phyloP scores from a whole-genome alignment of 2,113 vertebrate genomes.

The Istiophorus platypterus region DNA sequence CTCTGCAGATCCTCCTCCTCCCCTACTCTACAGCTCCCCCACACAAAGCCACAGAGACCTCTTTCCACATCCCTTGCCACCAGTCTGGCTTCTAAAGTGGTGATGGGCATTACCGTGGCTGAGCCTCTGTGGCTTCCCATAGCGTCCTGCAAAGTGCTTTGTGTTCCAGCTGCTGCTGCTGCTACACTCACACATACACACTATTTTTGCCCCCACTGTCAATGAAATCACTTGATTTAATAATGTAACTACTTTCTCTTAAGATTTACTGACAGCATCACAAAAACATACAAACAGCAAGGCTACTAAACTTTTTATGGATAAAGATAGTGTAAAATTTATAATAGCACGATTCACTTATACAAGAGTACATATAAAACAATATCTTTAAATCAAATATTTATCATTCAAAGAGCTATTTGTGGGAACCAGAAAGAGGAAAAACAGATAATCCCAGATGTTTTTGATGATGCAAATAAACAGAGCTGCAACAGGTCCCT shows the following conservation, averaged over 20 bases:
- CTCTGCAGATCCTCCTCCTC: slow-evolving; percentile 75
- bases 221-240: slow-evolving; percentile 52
- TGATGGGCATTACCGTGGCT: slow-evolving; percentile 75
- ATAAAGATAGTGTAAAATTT: slow-evolving; percentile 11
- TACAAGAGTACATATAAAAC: slow-evolving; percentile 14
- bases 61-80: slow-evolving; percentile 75
- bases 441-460: slow-evolving; percentile 2
- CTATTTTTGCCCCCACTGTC: too few relatives aligned
- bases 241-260: background rate
- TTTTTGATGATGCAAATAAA: slow-evolving; percentile 57
- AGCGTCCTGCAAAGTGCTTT: slow-evolving; percentile 72
- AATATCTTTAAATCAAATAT: slow-evolving; percentile 52
- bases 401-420: slow-evolving; percentile 39
- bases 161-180: slow-evolving; percentile 57
- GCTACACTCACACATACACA: slow-evolving; percentile 37
- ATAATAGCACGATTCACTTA: slow-evolving; percentile 21
- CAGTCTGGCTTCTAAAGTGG: slow-evolving; percentile 76
- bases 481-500: slow-evolving; percentile 57
- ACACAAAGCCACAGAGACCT: slow-evolving; percentile 73
- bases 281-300: slow-evolving; percentile 7
- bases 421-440: slow-evolving; percentile 16
- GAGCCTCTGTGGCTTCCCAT: slow-evolving; percentile 74
- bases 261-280: slow-evolving; percentile 33
- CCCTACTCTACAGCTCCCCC: slow-evolving; percentile 62
- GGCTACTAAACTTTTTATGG: background rate